Conservation (phyloP, 1,140 invertebrate species). For the Ylistrum balloti region DNA sequence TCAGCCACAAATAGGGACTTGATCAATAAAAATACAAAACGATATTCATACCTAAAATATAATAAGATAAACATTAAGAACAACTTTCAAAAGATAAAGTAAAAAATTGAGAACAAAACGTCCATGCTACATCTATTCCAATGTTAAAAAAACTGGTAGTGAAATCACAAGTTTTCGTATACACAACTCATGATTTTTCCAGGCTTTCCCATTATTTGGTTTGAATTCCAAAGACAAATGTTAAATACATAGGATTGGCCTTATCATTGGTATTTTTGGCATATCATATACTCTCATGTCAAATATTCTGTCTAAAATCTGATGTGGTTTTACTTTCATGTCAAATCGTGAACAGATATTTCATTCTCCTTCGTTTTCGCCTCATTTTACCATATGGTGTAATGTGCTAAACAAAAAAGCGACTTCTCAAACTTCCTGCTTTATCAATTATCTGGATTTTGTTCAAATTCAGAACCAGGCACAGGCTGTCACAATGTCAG, state of each 20-base stretch:
- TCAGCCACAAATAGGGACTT: no score
- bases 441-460: background rate
- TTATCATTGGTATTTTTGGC: background rate
- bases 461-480: no score
- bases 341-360: slow-evolving; percentile 19
- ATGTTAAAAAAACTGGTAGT: background rate
- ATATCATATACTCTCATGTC: background rate
- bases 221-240: background rate
- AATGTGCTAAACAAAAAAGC: background rate
- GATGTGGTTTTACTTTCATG: background rate
- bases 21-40: background rate
- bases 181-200: background rate
- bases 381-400: background rate
- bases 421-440: background rate
- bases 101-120: background rate
- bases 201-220: background rate
- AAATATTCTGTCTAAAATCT: background rate
- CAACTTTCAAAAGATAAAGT: no score
- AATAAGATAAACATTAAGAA: background rate
- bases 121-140: no score
- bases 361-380: background rate
- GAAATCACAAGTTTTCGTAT: background rate
- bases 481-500: no score
- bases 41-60: background rate
- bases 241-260: background rate